A percentile compares a stretch with the other conserved stretches of the same genome.
phyloP scores from a whole-genome alignment of 2,888 invertebrate genomes.

The Apamea epomidion region DNA sequence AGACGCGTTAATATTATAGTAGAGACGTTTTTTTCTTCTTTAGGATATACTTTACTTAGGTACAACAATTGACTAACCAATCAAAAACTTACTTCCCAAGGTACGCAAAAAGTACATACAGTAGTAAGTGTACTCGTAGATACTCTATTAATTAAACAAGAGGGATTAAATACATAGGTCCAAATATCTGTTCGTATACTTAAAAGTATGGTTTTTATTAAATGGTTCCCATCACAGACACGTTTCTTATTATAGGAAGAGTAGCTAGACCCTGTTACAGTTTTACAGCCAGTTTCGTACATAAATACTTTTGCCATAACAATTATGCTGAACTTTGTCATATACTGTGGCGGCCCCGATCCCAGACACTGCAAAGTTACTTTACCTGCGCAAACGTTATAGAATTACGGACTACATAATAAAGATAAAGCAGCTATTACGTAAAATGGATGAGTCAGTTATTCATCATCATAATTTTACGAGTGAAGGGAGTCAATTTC shows the following conservation, averaged over 20 bases:
- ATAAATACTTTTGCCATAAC: background rate
- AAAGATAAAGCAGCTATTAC: conserved; percentile 33
- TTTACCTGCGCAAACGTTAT: conserved; percentile 17
- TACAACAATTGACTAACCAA: background rate
- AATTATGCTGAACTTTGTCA: background rate
- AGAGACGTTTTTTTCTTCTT: background rate
- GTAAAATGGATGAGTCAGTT: conserved; percentile 44
- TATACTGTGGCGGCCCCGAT: too few species aligned
- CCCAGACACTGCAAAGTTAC: background rate
- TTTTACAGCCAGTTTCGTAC: background rate
- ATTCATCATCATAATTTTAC: conserved; percentile 58
- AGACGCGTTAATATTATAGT: conserved; percentile 2
- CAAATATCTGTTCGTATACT: background rate
- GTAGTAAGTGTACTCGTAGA: background rate
- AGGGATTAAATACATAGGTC: background rate
- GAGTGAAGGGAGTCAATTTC: conserved; percentile 48
- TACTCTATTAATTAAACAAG: background rate
- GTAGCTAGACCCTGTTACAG: background rate
- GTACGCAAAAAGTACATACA: background rate
- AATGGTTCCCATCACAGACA: background rate
- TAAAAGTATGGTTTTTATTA: background rate
- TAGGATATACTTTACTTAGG: background rate
- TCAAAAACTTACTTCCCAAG: background rate
- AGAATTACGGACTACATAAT: conserved; percentile 22
- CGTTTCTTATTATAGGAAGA: background rate